phyloP scores from a whole-genome alignment of 2,888 invertebrate genomes.

The Eudasyphora cyanicolor region DNA sequence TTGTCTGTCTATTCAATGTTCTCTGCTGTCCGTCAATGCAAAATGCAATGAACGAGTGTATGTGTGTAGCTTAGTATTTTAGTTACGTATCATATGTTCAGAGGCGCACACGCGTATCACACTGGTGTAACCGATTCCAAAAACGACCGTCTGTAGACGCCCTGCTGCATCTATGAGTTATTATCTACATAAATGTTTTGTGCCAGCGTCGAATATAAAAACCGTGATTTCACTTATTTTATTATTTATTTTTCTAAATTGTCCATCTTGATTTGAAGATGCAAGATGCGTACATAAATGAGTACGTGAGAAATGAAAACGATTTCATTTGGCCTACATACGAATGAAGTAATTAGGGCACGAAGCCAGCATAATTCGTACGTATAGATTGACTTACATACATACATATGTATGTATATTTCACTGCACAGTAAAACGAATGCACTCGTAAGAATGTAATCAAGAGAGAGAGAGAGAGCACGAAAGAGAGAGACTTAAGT shows the following conservation, averaged over 20 bases:
- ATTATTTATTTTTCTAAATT: too few species aligned
- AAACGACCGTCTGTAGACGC: not conserved
- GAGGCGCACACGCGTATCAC: not conserved
- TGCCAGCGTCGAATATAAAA: too few species aligned
- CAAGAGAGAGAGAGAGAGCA: not conserved
- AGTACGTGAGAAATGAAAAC: not conserved
- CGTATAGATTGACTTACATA: slow-evolving; percentile 5
- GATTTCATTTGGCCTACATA: slow-evolving; percentile 70
- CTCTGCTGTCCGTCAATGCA: slow-evolving; percentile 27
- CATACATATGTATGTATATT: slow-evolving; percentile 22
- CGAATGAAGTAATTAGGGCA: slow-evolving; percentile 71
- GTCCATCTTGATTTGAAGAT: slow-evolving; percentile 19
- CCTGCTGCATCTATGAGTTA: not conserved
- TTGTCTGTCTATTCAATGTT: too few species aligned
- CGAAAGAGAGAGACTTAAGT: too few species aligned
- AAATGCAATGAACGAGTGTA: not conserved
- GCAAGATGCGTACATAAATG: too few species aligned
- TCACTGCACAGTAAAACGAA: slow-evolving; percentile 39
- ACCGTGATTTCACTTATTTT: not conserved
- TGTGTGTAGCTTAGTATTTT: not conserved
- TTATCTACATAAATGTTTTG: not conserved
- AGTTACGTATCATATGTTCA: slow-evolving; percentile 21
- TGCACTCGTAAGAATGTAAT: slow-evolving; percentile 40
- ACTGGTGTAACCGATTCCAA: slow-evolving; percentile 8
- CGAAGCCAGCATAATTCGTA: slow-evolving; percentile 33